Conservation (phyloP, 2,113 vertebrate species). For the Mola mola region DNA sequence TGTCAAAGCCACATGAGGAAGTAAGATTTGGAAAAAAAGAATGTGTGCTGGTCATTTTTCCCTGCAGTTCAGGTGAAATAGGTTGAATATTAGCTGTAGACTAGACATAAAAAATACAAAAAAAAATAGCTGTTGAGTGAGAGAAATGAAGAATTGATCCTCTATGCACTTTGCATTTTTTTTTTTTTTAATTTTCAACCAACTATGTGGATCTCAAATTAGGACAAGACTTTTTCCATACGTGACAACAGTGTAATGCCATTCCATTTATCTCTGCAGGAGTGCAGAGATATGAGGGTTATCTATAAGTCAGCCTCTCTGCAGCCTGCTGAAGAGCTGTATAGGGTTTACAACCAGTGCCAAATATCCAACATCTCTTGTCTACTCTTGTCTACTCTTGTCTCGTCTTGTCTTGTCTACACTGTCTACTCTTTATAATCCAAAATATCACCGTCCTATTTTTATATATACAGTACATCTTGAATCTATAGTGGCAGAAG, state of each 20-base stretch:
- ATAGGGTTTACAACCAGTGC: slow-evolving; percentile 1
- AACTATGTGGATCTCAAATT: slow-evolving; percentile 3
- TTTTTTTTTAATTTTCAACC: no score
- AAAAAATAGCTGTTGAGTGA: neutral
- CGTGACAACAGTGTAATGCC: slow-evolving; percentile 5
- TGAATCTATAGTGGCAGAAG: no score
- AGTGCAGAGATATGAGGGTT: slow-evolving; percentile 2
- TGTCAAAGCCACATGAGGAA: slow-evolving; percentile 59
- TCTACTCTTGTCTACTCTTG: no score
- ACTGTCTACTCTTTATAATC: no score
- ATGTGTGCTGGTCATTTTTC: slow-evolving; percentile 14
- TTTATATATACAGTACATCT: neutral
- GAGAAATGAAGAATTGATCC: neutral
- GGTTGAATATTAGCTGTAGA: slow-evolving; percentile 53
- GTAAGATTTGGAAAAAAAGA: slow-evolving; percentile 3
- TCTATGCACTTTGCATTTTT: no score
- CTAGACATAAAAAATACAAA: slow-evolving; percentile 30
- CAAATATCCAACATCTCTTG: no score
- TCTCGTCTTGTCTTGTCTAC: no score
- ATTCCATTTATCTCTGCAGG: slow-evolving; percentile 5
- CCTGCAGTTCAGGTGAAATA: slow-evolving; percentile 54
- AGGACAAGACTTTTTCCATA: slow-evolving; percentile 4
- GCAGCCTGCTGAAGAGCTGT: neutral
- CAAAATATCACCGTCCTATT: no score
- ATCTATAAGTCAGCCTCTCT: slow-evolving; percentile 10